Percentiles rank a stretch among this genome's conserved stretches.
Conservation (phyloP, 92 coral and sea anemone genomes). For the Epizoanthus illoricatus region DNA sequence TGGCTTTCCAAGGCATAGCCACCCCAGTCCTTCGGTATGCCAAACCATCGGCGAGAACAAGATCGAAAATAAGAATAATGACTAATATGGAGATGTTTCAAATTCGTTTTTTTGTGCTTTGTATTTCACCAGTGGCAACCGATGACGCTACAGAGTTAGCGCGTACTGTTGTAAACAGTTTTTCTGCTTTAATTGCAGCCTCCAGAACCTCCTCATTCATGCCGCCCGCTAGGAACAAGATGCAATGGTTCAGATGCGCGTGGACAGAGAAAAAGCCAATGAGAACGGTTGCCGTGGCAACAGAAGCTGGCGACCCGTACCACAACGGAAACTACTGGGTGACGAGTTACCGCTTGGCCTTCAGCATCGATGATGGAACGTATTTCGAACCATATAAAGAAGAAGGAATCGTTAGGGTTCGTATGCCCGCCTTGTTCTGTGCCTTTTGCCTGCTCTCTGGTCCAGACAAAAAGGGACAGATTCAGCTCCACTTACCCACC, state of each 20-base stretch:
- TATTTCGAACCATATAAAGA: constrained; percentile 36
- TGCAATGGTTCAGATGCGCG: constrained; percentile 36
- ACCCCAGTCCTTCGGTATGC: too few species aligned
- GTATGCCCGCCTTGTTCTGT: background rate
- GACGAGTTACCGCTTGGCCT: constrained; percentile 32
- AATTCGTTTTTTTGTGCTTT: too few species aligned
- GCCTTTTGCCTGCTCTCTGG: background rate
- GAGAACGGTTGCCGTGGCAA: constrained; percentile 32
- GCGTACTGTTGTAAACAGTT: too few species aligned
- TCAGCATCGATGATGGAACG: constrained; percentile 15
- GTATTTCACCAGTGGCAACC: too few species aligned
- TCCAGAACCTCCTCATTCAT: constrained; percentile 3
- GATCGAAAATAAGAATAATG: too few species aligned
- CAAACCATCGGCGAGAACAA: too few species aligned
- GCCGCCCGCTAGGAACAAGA: constrained; percentile 20
- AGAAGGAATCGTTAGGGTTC: constrained; percentile 31
- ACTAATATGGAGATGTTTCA: too few species aligned
- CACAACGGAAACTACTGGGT: constrained; percentile 21
- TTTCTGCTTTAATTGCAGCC: constrained; percentile 12
- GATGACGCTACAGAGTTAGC: too few species aligned
- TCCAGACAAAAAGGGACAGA: too few species aligned
- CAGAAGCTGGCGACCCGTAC: constrained; percentile 36
- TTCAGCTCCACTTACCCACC: too few species aligned
- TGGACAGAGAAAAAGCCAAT: constrained; percentile 30
- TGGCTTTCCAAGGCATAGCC: too few species aligned